Evolutionary conservation across 2,888 invertebrate genomes (phyloP), one percentile per base, ranked within the genome.

Genomic region (Parnassius apollo): DNA sequence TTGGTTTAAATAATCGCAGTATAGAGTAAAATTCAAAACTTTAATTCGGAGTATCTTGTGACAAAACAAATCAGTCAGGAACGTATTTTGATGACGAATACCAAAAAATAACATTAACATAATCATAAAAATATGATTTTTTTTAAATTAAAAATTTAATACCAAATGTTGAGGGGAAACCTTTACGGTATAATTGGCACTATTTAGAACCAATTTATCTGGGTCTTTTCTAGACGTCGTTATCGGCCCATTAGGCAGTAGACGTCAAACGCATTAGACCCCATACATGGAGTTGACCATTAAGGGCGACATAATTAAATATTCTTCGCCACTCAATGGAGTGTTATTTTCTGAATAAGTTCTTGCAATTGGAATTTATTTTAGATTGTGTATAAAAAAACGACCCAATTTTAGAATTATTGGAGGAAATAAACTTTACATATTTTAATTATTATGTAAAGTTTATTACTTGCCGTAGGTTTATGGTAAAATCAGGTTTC

Each of bases 161-260:
- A 18, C 4, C 35, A 0, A 35, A 35, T 35, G 35, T 35, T 35
- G 7, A 35, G 35, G 35, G 7, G 35, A 35, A 35, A 4, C 35
- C 35, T 35, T 35, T 4, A 35, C 35, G 35, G 7, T 7, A 35
- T 35, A 35, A 35, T 35, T 35, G 42, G 48, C 22, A 52, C 42
- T 52, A 62, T 57, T 55, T 62, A 62, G 54, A 42, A 55, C 35
- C 45, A 59, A 59, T 62, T 55, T 59, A 62, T 62, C 54, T 50
- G 59, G 48, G 44, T 55, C 53, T 18, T 48, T 49, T 62, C 50
- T 25, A 54, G 59, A 59, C 62, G 25, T 58, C 55, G 55, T 59
- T 63, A 63, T 63, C 25, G 35, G 13, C 35, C 54, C 51, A 55
- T 59, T 55, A 62, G 58, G 10, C 46, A 42, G 53, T 55, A 13